A percentile compares a stretch with the other conserved stretches of the same genome.
Conservation (phyloP, 2,888 invertebrate genomes). For the Conops quadrifasciatus region DNA sequence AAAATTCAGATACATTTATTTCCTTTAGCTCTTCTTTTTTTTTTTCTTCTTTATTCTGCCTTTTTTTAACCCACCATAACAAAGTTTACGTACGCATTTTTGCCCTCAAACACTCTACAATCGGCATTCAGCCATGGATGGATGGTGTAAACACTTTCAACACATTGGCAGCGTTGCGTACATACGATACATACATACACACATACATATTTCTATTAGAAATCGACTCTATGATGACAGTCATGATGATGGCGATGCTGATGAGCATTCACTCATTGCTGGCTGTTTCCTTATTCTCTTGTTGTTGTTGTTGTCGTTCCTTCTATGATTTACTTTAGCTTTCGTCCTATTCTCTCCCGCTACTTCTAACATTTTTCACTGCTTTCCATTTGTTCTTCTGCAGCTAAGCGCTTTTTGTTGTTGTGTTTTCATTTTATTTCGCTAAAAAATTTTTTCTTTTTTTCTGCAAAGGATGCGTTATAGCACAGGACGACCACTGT, state of each 20-base stretch:
- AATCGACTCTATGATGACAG: background rate
- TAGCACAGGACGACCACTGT: background rate
- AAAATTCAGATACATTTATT: too few relatives aligned
- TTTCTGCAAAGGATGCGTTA: background rate
- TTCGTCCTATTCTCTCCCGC: too few relatives aligned
- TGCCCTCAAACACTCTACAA: too few relatives aligned
- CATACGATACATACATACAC: background rate
- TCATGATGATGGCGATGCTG: background rate
- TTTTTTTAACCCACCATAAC: too few relatives aligned
- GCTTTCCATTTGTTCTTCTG: background rate
- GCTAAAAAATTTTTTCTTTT: slow-evolving; percentile 12
- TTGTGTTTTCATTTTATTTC: slow-evolving; percentile 30
- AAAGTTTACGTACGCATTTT: too few relatives aligned
- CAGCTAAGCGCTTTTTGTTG: background rate
- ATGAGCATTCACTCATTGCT: background rate
- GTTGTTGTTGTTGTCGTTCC: background rate
- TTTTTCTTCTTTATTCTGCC: too few relatives aligned
- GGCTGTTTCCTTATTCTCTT: background rate
- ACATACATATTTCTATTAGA: slow-evolving; percentile 14
- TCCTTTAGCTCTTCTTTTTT: too few relatives aligned
- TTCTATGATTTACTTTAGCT: slow-evolving; percentile 16
- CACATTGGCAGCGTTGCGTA: too few relatives aligned
- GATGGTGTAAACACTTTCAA: too few relatives aligned
- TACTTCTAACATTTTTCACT: slow-evolving; percentile 16
- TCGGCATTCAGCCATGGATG: too few relatives aligned